These are phyloP conservation scores for Vanessa cardui DNA, from an alignment of 2,888 invertebrate genomes.

Conservation along the genomic window DNA sequence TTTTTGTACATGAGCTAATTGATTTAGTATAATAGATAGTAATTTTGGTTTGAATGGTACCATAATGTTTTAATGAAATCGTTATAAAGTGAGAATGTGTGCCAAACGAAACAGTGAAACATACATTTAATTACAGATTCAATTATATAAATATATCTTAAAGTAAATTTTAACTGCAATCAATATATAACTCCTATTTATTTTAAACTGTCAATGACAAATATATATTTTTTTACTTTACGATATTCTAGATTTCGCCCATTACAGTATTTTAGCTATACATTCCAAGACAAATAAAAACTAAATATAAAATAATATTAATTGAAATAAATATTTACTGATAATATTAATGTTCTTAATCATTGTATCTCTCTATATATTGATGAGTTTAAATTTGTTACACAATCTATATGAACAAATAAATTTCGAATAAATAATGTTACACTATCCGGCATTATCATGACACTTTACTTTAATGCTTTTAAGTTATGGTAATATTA, in stretches of 20 bases:
- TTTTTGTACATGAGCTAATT: neutral
- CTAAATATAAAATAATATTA: conserved; percentile 2
- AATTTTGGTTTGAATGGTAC: neutral
- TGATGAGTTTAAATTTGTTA: no score
- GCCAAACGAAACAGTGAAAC: conserved; percentile 2
- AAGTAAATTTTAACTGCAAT: neutral
- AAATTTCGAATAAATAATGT: no score
- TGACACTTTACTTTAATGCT: no score
- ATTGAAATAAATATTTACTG: neutral
- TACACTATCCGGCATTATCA: no score
- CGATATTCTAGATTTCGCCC: neutral
- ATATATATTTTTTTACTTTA: neutral
- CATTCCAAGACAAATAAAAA: conserved; percentile 24
- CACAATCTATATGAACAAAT: no score
- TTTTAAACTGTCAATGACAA: neutral
- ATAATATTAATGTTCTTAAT: neutral
- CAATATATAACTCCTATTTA: neutral
- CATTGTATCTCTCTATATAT: neutral
- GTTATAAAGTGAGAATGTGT: conserved; percentile 8
- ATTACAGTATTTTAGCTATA: conserved; percentile 17
- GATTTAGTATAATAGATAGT: neutral
- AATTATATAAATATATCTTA: neutral
- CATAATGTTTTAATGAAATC: conserved; percentile 1
- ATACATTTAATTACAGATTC: neutral
- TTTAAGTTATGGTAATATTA: no score